Evolutionary conservation across 2,888 invertebrate species (phyloP).

Genomic region (Chouioia cunea): DNA sequence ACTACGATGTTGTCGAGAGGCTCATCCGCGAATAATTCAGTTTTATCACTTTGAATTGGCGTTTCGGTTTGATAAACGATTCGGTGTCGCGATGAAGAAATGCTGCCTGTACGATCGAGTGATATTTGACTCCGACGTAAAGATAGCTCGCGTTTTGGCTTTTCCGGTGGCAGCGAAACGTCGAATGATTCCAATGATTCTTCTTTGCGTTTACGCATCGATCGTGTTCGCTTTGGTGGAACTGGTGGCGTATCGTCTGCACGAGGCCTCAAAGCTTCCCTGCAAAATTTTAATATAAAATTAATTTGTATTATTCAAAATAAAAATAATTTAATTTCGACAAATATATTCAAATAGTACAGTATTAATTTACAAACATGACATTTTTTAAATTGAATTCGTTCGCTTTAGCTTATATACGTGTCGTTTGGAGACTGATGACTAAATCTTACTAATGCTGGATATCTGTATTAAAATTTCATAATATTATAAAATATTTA

Average conservation of each 20-base stretch:
- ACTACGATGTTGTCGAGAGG: conserved; percentile 63
- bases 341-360: too few relatives aligned
- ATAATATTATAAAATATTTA: not conserved
- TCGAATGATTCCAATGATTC: conserved; percentile 57
- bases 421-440: too few relatives aligned
- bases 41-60: conserved; percentile 44
- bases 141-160: conserved; percentile 69
- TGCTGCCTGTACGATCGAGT: conserved; percentile 49
- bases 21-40: conserved; percentile 48
- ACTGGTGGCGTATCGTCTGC: conserved; percentile 68
- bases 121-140: conserved; percentile 55
- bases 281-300: too few relatives aligned
- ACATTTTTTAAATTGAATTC: too few relatives aligned
- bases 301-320: too few relatives aligned
- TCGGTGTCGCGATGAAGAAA: conserved; percentile 53
- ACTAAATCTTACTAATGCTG: too few relatives aligned
- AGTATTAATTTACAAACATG: too few relatives aligned
- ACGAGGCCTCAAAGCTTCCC: conserved; percentile 78
- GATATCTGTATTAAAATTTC: too few relatives aligned
- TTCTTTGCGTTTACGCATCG: conserved; percentile 58
- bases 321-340: not conserved
- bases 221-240: conserved; percentile 58
- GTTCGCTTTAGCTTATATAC: too few relatives aligned
- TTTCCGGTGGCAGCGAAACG: conserved; percentile 62
- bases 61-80: conserved; percentile 61